Evolutionary conservation across 2,888 invertebrate genomes (phyloP), one percentile per base, ranked within the genome.

Genomic region (Parnassius glacialis): DNA sequence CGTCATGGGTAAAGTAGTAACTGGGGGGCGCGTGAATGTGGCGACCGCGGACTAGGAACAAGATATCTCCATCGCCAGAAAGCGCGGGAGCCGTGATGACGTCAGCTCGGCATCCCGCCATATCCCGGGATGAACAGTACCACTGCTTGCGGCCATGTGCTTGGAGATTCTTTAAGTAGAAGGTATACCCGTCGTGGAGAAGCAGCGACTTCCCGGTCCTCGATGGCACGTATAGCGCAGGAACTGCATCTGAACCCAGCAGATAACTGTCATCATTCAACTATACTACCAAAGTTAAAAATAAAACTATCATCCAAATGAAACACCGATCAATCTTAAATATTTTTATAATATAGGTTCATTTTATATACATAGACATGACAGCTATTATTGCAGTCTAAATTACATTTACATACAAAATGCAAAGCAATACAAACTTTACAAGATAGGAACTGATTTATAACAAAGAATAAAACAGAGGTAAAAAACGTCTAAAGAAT

Each of bases 161-260:
- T 71, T 90, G 90, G 60, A 86, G 75, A 69, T 91, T 90, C 85
- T 91, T 90, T 84, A 90, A 70, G 75, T 90, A 90, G 83, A 87
- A 91, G 16, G 90, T 90, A 74, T 90, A 91, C 63, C 85, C 86
- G 70, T 88, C 90, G 74, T 90, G 90, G 59, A 90, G 82, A 68
- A 91, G 76, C 70, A 90, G 80, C 65, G 86, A 87, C 81, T 90
- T 90, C 73, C 91, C 91, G 61, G 90, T 88, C 77, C 91, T 73
- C 84, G 91, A 90, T 60, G 91, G 90, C 88, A 91, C 90, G 88
- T 88, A 91, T 73, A 85, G 76, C 66, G 91, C 91, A 71, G 88
- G 84, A 80, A 83, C 89, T 83, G 85, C 75, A 74, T 79, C 78
- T 81, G 75, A 76, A 80, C 74, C 75, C 75, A 79, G 76, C 74